Evolutionary conservation across 2,888 invertebrate genomes (phyloP).

Genomic region (Ectropis crepuscularia): DNA sequence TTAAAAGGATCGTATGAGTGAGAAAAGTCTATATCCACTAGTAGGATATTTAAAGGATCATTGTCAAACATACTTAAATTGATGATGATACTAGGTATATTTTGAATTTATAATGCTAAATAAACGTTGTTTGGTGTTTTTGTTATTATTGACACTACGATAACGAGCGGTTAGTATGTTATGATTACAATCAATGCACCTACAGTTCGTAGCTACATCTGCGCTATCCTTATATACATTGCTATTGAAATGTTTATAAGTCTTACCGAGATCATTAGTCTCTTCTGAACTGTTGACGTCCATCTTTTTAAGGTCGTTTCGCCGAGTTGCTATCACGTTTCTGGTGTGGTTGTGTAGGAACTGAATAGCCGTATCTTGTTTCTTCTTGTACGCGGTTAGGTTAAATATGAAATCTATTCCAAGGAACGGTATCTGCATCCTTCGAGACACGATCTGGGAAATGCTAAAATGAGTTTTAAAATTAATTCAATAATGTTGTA

Average conservation of each 20-base stretch:
- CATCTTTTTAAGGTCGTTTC: constrained; percentile 58
- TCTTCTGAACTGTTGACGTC: constrained; percentile 52
- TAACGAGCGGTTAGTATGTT: too few species aligned
- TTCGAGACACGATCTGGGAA: constrained; percentile 53
- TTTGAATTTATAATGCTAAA: too few species aligned
- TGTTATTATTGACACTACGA: too few species aligned
- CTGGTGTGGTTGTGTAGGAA: constrained; percentile 74
- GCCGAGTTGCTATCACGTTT: constrained; percentile 72
- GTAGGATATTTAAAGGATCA: too few species aligned
- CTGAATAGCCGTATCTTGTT: constrained; percentile 76
- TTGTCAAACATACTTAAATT: too few species aligned
- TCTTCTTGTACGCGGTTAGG: constrained; percentile 83
- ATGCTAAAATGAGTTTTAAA: constrained; percentile 49
- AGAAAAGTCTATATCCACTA: too few species aligned
- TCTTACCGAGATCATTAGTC: constrained; percentile 60
- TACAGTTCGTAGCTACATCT: too few species aligned
- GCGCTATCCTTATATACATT: too few species aligned
- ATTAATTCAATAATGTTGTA: neutral
- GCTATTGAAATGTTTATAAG: neutral
- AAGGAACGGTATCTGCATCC: constrained; percentile 68
- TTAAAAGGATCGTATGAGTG: too few species aligned
- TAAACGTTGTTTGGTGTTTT: too few species aligned
- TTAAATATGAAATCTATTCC: constrained; percentile 67
- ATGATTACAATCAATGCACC: too few species aligned
- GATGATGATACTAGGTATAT: too few species aligned